Evolutionary conservation across 2,888 invertebrate genomes (phyloP).

Genomic region (Mycalesis mineus): DNA sequence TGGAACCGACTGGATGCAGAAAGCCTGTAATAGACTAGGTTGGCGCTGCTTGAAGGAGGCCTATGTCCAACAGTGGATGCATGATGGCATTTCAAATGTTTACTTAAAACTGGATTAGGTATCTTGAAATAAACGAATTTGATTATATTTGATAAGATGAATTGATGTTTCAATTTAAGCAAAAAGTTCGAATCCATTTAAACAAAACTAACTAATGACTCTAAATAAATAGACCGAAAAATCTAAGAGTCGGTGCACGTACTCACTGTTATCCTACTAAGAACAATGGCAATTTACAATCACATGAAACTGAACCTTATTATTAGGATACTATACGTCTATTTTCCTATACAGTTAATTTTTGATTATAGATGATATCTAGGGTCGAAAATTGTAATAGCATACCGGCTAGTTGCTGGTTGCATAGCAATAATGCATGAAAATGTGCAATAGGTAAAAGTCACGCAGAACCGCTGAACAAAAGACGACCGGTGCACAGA

Average conservation of each 20-base stretch:
- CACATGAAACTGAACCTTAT: slow-evolving; percentile 13
- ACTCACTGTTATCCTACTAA: slow-evolving; percentile 26
- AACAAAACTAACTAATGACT: slow-evolving; percentile 53
- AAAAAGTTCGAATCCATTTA: neutral
- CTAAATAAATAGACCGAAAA: slow-evolving; percentile 65
- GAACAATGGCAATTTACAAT: slow-evolving; percentile 27
- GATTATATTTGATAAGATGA: too few relatives aligned
- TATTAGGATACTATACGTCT: neutral
- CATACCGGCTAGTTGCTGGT: slow-evolving; percentile 26
- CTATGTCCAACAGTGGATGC: too few relatives aligned
- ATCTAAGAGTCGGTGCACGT: slow-evolving; percentile 56
- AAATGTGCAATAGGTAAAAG: slow-evolving; percentile 29
- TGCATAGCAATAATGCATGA: slow-evolving; percentile 30
- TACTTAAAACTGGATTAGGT: too few relatives aligned
- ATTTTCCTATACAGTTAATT: slow-evolving; percentile 1
- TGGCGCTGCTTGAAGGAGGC: too few relatives aligned
- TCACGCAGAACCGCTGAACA: slow-evolving; percentile 6
- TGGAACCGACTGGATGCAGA: too few relatives aligned
- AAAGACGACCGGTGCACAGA: slow-evolving; percentile 5
- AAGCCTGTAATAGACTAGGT: too few relatives aligned
- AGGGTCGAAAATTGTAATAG: slow-evolving; percentile 24
- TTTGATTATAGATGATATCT: slow-evolving; percentile 21
- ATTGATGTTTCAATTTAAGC: too few relatives aligned
- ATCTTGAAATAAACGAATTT: too few relatives aligned
- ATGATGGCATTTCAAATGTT: too few relatives aligned